Percentiles rank a stretch among this genome's conserved stretches.
Conservation (phyloP, 2,113 vertebrate genomes). For the Hylia prasina region DNA sequence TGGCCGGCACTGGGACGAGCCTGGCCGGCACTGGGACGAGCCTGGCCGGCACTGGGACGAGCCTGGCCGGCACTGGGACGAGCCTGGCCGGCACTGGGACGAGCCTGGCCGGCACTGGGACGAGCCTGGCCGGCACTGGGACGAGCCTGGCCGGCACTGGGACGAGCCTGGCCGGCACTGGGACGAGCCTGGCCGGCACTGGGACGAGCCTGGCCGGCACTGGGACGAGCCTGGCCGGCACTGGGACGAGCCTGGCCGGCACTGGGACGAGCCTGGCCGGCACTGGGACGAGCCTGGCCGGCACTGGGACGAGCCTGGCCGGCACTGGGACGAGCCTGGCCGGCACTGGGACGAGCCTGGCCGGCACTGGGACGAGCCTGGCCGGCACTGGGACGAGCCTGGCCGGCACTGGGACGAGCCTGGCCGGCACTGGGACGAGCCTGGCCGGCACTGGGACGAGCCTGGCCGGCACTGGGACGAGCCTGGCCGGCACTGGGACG, state of each 20-base stretch:
- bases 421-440: too few species aligned
- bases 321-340: not conserved
- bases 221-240: not conserved
- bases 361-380: too few species aligned
- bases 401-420: too few species aligned
- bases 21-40: not conserved
- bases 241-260: not conserved
- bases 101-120: too few species aligned
- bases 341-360: not conserved
- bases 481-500: too few species aligned
- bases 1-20: accelerated
- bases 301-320: not conserved
- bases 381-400: too few species aligned
- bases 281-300: not conserved
- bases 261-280: not conserved
- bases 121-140: not conserved
- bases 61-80: not conserved
- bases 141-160: not conserved
- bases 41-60: too few species aligned
- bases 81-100: not conserved
- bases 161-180: too few species aligned
- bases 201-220: not conserved
- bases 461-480: too few species aligned
- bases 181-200: too few species aligned
- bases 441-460: too few species aligned